A percentile compares a stretch with the other conserved stretches of the same genome.
phyloP scores from a whole-genome alignment of 2,113 vertebrate genomes.

The Picathartes gymnocephalus region DNA sequence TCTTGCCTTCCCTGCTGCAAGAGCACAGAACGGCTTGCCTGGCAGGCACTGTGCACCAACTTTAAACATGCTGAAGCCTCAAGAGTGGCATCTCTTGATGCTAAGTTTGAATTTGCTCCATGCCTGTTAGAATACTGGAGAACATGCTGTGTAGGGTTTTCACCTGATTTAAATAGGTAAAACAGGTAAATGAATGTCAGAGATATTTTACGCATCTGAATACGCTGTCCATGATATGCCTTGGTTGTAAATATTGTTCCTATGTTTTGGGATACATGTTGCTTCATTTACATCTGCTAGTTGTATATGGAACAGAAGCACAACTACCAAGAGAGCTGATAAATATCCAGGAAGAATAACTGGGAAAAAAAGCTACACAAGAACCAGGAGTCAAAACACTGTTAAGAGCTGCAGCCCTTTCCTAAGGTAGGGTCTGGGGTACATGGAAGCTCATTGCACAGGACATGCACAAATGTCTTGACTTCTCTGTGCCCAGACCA shows the following conservation, averaged over 20 bases:
- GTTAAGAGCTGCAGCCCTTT: background rate
- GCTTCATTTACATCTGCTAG: background rate
- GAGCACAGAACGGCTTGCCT: rapidly evolving
- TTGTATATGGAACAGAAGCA: background rate
- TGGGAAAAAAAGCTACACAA: background rate
- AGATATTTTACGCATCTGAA: background rate
- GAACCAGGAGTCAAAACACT: background rate
- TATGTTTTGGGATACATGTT: background rate
- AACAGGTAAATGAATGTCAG: background rate
- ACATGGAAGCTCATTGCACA: background rate
- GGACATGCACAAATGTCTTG: background rate
- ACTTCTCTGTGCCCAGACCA: background rate
- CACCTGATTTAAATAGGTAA: background rate
- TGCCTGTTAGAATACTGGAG: background rate
- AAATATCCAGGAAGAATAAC: background rate
- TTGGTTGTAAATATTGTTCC: background rate
- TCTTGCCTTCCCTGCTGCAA: background rate
- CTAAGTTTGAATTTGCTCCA: background rate
- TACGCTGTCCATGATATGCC: background rate
- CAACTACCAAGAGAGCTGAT: background rate
- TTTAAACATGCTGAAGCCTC: background rate
- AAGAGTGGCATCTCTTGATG: background rate
- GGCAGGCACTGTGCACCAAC: background rate
- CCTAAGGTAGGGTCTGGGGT: background rate
- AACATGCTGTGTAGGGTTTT: background rate